Evolutionary conservation across 2,888 invertebrate genomes (phyloP), one percentile per base, ranked within the genome.

Genomic region (Tethea ocularis): DNA sequence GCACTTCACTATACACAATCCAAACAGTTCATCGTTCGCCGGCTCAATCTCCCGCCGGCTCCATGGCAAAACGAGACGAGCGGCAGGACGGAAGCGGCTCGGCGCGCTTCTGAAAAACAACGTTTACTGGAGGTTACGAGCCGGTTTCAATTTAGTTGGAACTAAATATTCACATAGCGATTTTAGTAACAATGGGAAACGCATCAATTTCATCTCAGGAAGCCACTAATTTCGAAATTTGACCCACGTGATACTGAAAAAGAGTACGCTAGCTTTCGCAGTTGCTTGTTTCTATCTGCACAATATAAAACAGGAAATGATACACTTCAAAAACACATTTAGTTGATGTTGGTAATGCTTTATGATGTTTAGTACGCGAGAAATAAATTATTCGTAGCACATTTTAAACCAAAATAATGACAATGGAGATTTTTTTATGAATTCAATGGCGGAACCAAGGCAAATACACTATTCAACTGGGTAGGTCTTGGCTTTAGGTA

Each of bases 201-300:
- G 66, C 61, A 66, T 57, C 66, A 75, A 78, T 76, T 68, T 68
- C 65, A 66, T 69, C 64, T 69, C 69, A 69, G 59, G 55, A 46
- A 59, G 51, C 58, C 68, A 74, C 75, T 78, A 78, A 83, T 86
- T 86, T 88, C 83, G 79, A 92, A 89, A 90, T 87, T 87, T 86
- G 82, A 89, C 92, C 93, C 93, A 93, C 93, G 93, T 93, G 93
- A 93, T 93, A 90, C 88, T 83, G 83, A 89, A 88, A 33, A 87
- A 87, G 84, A 87, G 84, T 89, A 84, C 82, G 84, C 88, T 87
- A 88, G 87, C 82, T 79, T 74, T 83, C 87, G 89, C 85, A 89
- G 87, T 89, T 85, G 87, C 88, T 91, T 91, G 92, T 91, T 93
- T 91, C 84, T 80, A 67, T 80, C 84, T 80, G 68, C 81, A 80